Conservation (phyloP, 2,113 vertebrate genomes). For the Ceyx melanurus region DNA sequence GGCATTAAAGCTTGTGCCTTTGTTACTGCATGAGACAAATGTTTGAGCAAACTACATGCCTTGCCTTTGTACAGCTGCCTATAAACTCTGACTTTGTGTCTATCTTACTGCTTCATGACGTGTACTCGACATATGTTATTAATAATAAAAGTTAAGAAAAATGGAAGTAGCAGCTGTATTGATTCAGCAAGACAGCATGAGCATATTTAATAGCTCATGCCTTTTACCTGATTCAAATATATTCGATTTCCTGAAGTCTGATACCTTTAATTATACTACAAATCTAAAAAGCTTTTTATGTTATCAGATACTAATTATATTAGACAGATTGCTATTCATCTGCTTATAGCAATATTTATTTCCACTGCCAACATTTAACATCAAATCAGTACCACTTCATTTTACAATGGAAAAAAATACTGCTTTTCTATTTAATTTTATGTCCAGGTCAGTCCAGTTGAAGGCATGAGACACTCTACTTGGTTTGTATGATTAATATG, state of each 20-base stretch:
- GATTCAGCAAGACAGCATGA: constrained; percentile 55
- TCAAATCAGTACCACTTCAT: constrained; percentile 9
- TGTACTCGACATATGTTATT: constrained; percentile 63
- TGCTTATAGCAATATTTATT: constrained; percentile 44
- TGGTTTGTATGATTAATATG: neutral
- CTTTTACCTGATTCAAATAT: constrained; percentile 38
- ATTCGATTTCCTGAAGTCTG: constrained; percentile 29
- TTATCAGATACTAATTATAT: constrained; percentile 25
- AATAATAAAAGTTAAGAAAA: constrained; percentile 65
- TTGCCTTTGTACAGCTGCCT: constrained; percentile 4
- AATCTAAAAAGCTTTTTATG: constrained; percentile 14
- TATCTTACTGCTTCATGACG: constrained; percentile 16
- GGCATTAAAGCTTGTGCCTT: neutral
- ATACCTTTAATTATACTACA: constrained; percentile 40
- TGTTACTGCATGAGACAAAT: neutral
- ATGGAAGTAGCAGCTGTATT: constrained; percentile 42
- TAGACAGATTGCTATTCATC: constrained; percentile 11
- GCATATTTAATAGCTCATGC: constrained; percentile 37
- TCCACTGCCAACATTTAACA: constrained; percentile 1
- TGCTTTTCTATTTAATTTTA: neutral
- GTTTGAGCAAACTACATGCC: neutral
- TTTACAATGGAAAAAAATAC: neutral
- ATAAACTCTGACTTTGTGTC: constrained; percentile 28
- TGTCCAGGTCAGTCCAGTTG: neutral
- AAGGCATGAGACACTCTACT: neutral